These are phyloP conservation scores for Lordiphosa andalusiaca DNA, from an alignment of 2,888 invertebrate genomes.

Conservation along the genomic window DNA sequence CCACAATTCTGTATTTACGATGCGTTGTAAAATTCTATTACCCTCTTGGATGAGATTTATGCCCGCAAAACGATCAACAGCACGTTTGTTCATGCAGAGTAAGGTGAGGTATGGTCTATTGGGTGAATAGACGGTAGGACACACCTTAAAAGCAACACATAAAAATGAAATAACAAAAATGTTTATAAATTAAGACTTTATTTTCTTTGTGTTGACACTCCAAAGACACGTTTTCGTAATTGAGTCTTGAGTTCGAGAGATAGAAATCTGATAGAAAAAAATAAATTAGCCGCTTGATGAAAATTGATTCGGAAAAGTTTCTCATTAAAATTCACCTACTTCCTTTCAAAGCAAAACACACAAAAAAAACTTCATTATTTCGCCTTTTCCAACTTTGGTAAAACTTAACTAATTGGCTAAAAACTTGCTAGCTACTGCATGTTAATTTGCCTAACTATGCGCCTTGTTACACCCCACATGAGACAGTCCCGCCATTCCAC, in stretches of 20 bases:
- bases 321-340: conserved; percentile 31
- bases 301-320: conserved; percentile 22
- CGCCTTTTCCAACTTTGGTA: conserved; percentile 35
- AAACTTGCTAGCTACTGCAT: conserved; percentile 61
- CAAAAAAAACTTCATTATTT: conserved; percentile 30
- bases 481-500: conserved; percentile 13
- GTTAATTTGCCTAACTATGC: conserved; percentile 61
- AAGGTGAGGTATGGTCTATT: neutral
- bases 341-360: conserved; percentile 9
- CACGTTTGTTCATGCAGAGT: conserved; percentile 9
- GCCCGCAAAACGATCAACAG: conserved; percentile 21
- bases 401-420: conserved; percentile 46
- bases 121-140: conserved; percentile 33
- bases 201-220: conserved; percentile 35
- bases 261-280: conserved; percentile 15
- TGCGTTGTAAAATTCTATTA: conserved; percentile 53
- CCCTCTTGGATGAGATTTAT: conserved; percentile 53
- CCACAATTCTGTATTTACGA: conserved; percentile 43
- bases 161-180: conserved; percentile 22
- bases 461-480: conserved; percentile 31
- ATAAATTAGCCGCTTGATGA: conserved; percentile 1
- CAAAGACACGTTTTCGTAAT: conserved; percentile 52
- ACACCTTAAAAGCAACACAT: conserved; percentile 41
- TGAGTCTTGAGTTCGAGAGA: conserved; percentile 33
- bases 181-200: conserved; percentile 47